Evolutionary conservation across 1,140 invertebrate genomes (phyloP), one percentile per base, ranked within the genome.

Genomic region (Bombus cullumanus): DNA sequence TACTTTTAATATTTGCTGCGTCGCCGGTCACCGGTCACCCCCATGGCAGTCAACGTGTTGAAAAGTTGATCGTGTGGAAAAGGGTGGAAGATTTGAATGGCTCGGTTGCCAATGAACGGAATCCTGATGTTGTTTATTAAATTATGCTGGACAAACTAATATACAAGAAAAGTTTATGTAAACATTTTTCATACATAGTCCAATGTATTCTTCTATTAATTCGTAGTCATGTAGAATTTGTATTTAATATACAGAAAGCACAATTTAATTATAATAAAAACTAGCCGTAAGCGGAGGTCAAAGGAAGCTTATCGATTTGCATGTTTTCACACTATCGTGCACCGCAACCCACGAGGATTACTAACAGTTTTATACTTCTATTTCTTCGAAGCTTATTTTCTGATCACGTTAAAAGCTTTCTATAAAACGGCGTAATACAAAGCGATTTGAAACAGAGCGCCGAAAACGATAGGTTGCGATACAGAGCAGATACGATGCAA

Each of bases 381-480:
- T 47, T 18, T 43, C 43, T 28, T 34, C 41, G 13, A 34, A 77
- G 53, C 53, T 78, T 64, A 64, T 66, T 64, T 66, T 37, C 75
- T 78, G 57, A 78, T 78, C 75, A 31, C 75, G 73, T 43, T 72
- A 31, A 72, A 73, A 73, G 41, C 34, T 53, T 82, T 28, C 25
- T 25, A 43, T 22, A 43, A 82, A 34, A 41, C 34, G 47, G 25
- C 39, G 39, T 41, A 41, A 41, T n/a, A 71, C 28, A 41, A 41
- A 28, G 43, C 25, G 41, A 47, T 64, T 18, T 31, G 22, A 47
- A 18, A 25, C 25, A 18, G 37, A 4, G 18, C 15, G 37, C n/a
- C 25, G 68, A 71, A 41, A 41, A 4, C 68, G 37, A 39, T 39
- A 28, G 68, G 10, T 69, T 39, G 69, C 69, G n/a, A 75, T 64